Base-by-base conservation (phyloP, 2,888 invertebrate species). In the Calameuta pallipes region DNA sequence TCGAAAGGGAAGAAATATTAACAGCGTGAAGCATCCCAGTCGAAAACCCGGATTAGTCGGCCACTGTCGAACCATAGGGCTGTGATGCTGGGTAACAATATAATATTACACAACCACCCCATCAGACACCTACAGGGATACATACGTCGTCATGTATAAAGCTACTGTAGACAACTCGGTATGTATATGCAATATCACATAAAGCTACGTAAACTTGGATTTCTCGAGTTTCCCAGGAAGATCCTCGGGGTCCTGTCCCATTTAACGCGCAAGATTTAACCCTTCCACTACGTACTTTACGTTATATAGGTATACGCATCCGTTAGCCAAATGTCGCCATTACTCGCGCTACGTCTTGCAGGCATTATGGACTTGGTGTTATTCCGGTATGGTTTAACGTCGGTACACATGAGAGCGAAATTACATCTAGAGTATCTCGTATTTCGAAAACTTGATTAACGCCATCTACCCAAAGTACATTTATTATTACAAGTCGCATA, bases 261-360 rank as follows among this genome's bases (percentile, higher is more conserved):
- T 88, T 88, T 87, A 86, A 83, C 87, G 84, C 83, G 84, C 80
- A 86, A 88, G 88, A 88, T 88, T 88, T 88, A 88, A 88, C 85
- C 87, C 87, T 87, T 88, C 85, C 85, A 84, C 85, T 79, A 78
- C 79, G 84, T 86, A 81, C 80, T 88, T 88, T 87, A 88, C 87
- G 88, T 88, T 83, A 75, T 78, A 68, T 76, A 37, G 33, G 70
- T 76, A 68, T n/a, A 56, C 36, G 41, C 35, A 41, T 71, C 56
- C 69, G 41, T 76, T 56, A 71, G 35, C 74, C 76, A 30, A 74
- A 80, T 30, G 56, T 75, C 37, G 35, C 30, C 34, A 35, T 81
- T 75, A 80, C 79, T 75, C 81, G 82, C 76, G 69, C 56, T 77
- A 76, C 68, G 73, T 69, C 76, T 76, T 74, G 77, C 76, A 76